A percentile compares a stretch with the other conserved stretches of the same genome.
phyloP scores from a whole-genome alignment of 2,888 invertebrate genomes.

The Caradrina clavipalpis region DNA sequence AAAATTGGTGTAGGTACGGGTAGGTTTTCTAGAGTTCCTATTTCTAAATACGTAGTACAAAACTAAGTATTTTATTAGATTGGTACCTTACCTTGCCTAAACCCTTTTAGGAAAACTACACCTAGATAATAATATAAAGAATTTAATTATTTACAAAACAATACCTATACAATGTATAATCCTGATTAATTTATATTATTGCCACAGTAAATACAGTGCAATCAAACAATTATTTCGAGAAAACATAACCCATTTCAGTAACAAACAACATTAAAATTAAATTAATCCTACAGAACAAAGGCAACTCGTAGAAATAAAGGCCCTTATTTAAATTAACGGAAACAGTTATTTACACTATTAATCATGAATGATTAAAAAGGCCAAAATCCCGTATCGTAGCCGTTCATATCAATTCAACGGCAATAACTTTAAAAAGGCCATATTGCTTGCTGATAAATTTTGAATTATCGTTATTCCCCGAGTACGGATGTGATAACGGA shows the following conservation, averaged over 20 bases:
- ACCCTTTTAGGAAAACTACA: too few relatives aligned
- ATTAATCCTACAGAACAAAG: slow-evolving; percentile 22
- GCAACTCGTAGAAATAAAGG: slow-evolving; percentile 16
- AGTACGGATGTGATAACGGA: slow-evolving; percentile 51
- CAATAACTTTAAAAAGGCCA: slow-evolving; percentile 62
- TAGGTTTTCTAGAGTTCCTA: too few relatives aligned
- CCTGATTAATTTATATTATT: neutral
- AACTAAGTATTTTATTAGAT: too few relatives aligned
- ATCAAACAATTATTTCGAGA: neutral
- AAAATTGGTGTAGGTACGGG: too few relatives aligned
- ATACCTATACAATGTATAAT: too few relatives aligned
- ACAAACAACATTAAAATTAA: slow-evolving; percentile 9
- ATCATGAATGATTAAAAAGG: slow-evolving; percentile 57
- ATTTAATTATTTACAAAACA: too few relatives aligned
- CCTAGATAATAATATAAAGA: too few relatives aligned
- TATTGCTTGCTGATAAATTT: slow-evolving; percentile 63
- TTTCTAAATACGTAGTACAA: too few relatives aligned
- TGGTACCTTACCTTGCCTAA: too few relatives aligned
- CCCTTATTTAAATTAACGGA: slow-evolving; percentile 38
- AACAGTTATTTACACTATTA: slow-evolving; percentile 51
- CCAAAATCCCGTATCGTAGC: slow-evolving; percentile 46
- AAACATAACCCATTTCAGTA: slow-evolving; percentile 16
- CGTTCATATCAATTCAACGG: slow-evolving; percentile 65
- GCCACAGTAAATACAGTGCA: neutral
- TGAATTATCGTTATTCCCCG: slow-evolving; percentile 62